Evolutionary conservation across 2,797 vertebrate species (phyloP).

Genomic region (Poecilia wingei): DNA sequence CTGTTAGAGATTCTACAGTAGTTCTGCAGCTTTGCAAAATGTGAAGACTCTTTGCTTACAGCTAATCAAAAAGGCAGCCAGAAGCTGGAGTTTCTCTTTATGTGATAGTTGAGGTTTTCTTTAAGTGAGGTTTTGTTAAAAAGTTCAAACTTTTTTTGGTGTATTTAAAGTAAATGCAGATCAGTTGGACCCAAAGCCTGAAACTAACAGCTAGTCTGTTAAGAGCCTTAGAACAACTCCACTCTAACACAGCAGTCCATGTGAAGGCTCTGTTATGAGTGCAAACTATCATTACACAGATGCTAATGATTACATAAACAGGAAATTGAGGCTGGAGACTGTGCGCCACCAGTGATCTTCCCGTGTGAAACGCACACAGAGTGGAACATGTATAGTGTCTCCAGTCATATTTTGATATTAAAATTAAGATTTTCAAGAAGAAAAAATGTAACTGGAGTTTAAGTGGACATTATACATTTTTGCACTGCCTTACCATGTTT

Average conservation of each 20-base stretch:
- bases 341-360: conserved; percentile 1
- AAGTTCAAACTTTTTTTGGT: neutral
- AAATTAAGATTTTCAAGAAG: neutral
- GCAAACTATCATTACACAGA: neutral
- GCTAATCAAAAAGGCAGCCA: conserved; percentile 34
- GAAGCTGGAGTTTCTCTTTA: conserved; percentile 31
- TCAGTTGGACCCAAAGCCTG: neutral
- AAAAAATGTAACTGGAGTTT: neutral
- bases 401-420: neutral
- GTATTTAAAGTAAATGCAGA: neutral
- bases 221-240: neutral
- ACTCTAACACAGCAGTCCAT: neutral
- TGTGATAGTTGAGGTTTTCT: neutral
- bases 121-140: neutral
- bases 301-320: neutral
- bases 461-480: neutral
- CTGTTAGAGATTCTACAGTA: conserved; percentile 54
- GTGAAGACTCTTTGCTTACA: conserved; percentile 48
- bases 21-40: conserved; percentile 63
- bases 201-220: neutral
- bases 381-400: neutral
- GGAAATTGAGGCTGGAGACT: neutral
- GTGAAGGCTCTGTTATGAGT: neutral
- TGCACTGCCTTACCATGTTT: neutral
- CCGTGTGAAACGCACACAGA: neutral